phyloP scores from a whole-genome alignment of 1,140 invertebrate species.

The Heterodera schachtii region DNA sequence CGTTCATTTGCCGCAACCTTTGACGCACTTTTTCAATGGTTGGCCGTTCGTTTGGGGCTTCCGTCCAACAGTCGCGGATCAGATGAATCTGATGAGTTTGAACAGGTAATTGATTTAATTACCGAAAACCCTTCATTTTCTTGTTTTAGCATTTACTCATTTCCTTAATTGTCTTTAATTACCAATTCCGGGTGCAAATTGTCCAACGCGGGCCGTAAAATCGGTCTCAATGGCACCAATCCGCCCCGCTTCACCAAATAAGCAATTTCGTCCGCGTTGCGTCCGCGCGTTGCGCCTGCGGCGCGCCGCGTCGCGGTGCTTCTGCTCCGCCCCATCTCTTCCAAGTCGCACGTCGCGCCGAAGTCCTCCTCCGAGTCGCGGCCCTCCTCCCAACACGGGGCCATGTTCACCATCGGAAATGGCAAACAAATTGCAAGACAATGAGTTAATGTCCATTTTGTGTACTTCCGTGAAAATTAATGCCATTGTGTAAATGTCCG shows the following conservation, averaged over 20 bases:
- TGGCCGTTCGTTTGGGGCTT: constrained; percentile 5
- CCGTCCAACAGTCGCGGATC: constrained; percentile 60
- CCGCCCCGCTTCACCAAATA: constrained; percentile 39
- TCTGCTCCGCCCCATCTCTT: background rate
- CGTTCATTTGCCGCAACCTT: background rate
- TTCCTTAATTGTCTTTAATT: background rate
- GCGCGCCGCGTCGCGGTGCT: background rate
- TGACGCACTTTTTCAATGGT: background rate
- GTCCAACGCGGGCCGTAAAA: constrained; percentile 24
- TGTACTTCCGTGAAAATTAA: too few relatives aligned
- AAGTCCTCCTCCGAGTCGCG: background rate
- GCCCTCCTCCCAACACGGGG: background rate
- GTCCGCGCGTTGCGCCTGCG: background rate
- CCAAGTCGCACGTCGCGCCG: too few relatives aligned
- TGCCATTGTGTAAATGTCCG: too few relatives aligned
- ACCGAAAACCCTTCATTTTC: too few relatives aligned
- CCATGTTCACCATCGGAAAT: background rate
- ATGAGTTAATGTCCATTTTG: too few relatives aligned
- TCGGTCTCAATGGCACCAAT: constrained; percentile 22
- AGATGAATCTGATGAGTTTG: constrained; percentile 43
- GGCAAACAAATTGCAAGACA: too few relatives aligned
- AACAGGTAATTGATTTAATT: background rate
- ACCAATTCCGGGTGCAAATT: constrained; percentile 33
- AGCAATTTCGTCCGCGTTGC: constrained; percentile 34
- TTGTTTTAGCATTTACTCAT: too few relatives aligned